Evolutionary conservation across 2,113 vertebrate genomes (phyloP), one percentile per base, ranked within the genome.

Genomic region (Hemiscyllium ocellatum): DNA sequence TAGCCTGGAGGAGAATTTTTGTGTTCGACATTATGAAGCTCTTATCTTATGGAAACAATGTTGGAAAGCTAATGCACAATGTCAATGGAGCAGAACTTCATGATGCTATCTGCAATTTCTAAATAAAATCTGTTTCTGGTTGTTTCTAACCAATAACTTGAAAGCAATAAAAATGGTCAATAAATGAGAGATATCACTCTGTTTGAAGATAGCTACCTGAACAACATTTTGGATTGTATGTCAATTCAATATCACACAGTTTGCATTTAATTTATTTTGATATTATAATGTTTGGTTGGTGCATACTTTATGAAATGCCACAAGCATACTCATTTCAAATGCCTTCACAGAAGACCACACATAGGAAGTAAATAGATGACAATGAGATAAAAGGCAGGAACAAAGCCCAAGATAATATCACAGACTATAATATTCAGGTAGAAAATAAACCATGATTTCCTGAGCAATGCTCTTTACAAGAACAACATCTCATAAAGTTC

Each of bases 91-190:
- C 61, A 66, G 89, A 93, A 93, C 89, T 37, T 66, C 19, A 93
- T 37, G 61, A 93, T 93, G 56, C 37, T 66, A 93, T n/a, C 89
- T 93, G 89, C n/a, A 33, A 20, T 19, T 66, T 65, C 2, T 2
- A 37, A 33, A 66, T 33, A 93, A 93, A 93, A 93, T 66, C 7
- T 66, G 33, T 93, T 1, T n/a, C 89, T 47, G 61, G 56, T 66
- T 17, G 15, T n/a, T 66, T 91, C 89, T 66, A 65, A 66, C 19
- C 17, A 56, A 93, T 10, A 93, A 17, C 4, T 93, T n/a, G 33
- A 93, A 37, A 93, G 19, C 89, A 66, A 93, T 93, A 66, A 66
- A 93, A 66, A 93, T 93, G 89, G 89, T 66, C 17, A 93, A 93
- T 37, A 66, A 66, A 3, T n/a, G 52, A 29, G 29, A n/a, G 29